Evolutionary conservation across 2,797 vertebrate species (phyloP), one percentile per base, ranked within the genome.

Genomic region (Hozukius guyotensis): DNA sequence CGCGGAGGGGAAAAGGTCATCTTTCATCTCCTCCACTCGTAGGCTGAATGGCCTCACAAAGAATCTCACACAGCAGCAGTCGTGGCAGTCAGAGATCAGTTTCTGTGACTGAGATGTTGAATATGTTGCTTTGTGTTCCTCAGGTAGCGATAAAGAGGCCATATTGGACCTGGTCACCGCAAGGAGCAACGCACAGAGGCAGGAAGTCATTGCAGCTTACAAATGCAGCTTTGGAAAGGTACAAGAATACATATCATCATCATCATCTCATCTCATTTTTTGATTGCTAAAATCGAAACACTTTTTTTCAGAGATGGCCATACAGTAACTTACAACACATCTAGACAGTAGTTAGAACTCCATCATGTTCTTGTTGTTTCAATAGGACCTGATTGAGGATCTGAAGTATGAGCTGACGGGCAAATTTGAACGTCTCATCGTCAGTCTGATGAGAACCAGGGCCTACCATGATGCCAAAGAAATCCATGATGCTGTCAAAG

Each of bases 331-430:
- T 31, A 6, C 1, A 22, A 61, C 31, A 57, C 2, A 29, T 65
- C 32, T n/a, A 34, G 1, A 65, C 14, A 31, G 10, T 6, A 56
- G 11, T 49, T 77, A 8, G 55, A 25, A 70, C 10, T 73, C 3
- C 4, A 36, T 22, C 4, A 34, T 69, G 2, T 13, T 32, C 56
- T 42, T 81, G 3, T 31, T 72, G 8, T 65, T 76, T 73, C 25
- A 31, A 55, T 78, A 99, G 98, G 98, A 99, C 91, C 96, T 99
- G 88, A 98, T 99, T 10, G 96, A 96, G 13, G 97, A 99, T 90
- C 93, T 99, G 77, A 99, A 99, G 87, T 99, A 98, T 1, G 98
- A 99, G 92, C 95, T 99, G 90, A 99, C 97, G 0, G 98, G 98
- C 18, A 99, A 99, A 91, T 99, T 99, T 81, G 98, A 99, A 84